Evolutionary conservation across 2,113 vertebrate genomes (phyloP), one percentile per base, ranked within the genome.

Genomic region (Tyrannus savana): DNA sequence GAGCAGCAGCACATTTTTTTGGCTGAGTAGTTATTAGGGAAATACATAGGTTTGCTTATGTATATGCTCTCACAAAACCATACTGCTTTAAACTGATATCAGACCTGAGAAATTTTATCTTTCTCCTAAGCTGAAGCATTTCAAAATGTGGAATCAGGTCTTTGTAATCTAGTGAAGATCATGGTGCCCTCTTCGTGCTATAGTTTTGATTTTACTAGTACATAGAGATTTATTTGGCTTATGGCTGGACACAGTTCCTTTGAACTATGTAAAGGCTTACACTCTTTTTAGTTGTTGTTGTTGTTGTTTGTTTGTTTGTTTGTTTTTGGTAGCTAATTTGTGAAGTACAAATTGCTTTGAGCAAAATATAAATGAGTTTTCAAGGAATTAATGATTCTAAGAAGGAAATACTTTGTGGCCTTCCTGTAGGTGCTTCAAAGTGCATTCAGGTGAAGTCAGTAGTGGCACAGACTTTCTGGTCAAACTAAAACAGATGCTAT

Each of bases 361-460:
- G 85, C 33, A 77, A 94, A 93, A 87, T 56, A 76, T 52, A 89
- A 71, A 82, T 50, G 19, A 79, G 10, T 53, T 94, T 74, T 80
- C 59, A 93, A 96, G 87, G 89, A 96, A 95, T 28, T 87, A 59
- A 47, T 83, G 63, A 91, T 94, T 96, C 91, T 91, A 63, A 91
- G 93, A 96, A 87, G 14, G 41, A 84, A 79, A 71, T 91, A 59
- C 81, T 96, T 53, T 55, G 74, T 77, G 21, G 67, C 46, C 89
- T 96, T 97, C 74, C 80, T 95, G 74, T 84, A 84, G 75, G 33
- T 95, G 8, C 9, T 75, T 96, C 78, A 79, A 84, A 94, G 75
- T 84, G 66, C 84, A 60, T 96, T 72, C 5, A 68, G 76, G 66
- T 92, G 12, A 75, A 87, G 81, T 2, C 91, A 39, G 27, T 30